Conservation (phyloP, 2,797 vertebrate species). For the Buceros bicornis region DNA sequence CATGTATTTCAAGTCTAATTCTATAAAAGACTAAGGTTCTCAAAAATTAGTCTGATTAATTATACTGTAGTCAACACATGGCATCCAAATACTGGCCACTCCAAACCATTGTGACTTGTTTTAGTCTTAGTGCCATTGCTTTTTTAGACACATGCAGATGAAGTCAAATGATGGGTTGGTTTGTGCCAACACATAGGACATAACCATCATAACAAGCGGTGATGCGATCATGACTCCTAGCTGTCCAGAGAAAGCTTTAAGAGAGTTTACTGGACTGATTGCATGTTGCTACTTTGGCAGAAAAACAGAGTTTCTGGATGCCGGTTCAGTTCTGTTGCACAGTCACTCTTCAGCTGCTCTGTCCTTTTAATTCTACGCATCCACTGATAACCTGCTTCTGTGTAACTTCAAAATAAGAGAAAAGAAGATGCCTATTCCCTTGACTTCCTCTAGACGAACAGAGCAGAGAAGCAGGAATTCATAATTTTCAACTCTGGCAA, state of each 20-base stretch:
- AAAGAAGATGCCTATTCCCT: neutral
- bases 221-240: neutral
- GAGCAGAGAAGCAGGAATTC: neutral
- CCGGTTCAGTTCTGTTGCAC: neutral
- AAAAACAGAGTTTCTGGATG: neutral
- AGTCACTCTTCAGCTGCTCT: neutral
- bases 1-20: neutral
- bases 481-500: neutral
- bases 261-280: neutral
- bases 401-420: neutral
- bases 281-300: neutral
- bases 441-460: neutral
- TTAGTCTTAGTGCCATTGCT: neutral
- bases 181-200: neutral
- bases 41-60: neutral
- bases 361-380: neutral
- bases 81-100: neutral
- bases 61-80: neutral
- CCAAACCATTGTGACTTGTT: neutral
- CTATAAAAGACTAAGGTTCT: neutral
- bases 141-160: neutral
- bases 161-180: neutral
- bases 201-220: neutral
- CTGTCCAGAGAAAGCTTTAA: neutral
- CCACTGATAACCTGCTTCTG: neutral